Base-by-base conservation (phyloP, 1,140 invertebrate species). In the Grapholita molesta region DNA sequence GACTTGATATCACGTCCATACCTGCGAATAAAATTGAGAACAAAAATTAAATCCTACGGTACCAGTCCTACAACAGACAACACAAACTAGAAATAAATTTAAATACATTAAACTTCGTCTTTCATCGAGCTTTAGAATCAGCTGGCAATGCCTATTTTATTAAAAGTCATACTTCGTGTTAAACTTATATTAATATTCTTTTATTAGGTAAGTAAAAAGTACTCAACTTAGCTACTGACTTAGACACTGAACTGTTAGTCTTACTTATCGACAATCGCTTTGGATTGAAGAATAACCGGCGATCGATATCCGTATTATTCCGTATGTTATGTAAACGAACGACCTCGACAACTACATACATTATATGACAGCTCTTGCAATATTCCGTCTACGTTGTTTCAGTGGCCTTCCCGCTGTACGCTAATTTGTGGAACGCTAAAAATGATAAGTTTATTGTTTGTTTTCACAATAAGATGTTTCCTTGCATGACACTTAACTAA, bases 1-100 rank as follows among this genome's bases (percentile, higher is more conserved):
- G 80, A 75, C 81, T 83, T n/a, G 52, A 53, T 70, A 64, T 66
- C 48, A 70, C 24, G 15, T 70, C 77, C 85, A 87, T 87, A 84
- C 67, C 83, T 85, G 70, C 7, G 64, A 70, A 64, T 2, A 38
- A 38, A 18, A 42, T 15, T 42, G 15, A 42, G 15, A 12, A 21
- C n/a, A 15, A 38, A 5, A 38, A 38, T n/a, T 38, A 38, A 38
- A 15, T 0, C 33, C 33, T 11, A n/a, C n/a, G n/a, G n/a, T n/a
- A n/a, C n/a, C n/a, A n/a, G n/a, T n/a, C n/a, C n/a, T n/a, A n/a
- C n/a, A n/a, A n/a, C n/a, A n/a, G n/a, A n/a, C n/a, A n/a, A n/a
- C n/a, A n/a, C n/a, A n/a, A n/a, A n/a, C n/a, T n/a, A n/a, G n/a
- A n/a, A n/a, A n/a, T n/a, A n/a, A n/a, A n/a, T n/a, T n/a, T n/a